Conservation (phyloP, 92 coral and sea anemone species). For the Montipora capitata region DNA sequence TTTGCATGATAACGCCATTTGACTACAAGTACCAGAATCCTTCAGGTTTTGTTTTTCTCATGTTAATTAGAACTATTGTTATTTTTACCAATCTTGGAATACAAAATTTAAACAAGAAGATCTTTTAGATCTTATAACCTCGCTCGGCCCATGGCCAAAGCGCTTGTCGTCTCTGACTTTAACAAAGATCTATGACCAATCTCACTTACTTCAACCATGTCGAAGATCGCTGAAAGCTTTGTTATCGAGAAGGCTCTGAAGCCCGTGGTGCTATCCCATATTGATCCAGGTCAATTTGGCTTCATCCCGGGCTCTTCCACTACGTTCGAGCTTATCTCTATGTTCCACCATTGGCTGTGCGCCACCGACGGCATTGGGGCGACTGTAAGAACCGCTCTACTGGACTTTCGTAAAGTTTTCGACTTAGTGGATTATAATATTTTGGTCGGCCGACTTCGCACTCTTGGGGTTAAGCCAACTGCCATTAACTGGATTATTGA, state of each 20-base stretch:
- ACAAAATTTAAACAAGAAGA: too few relatives aligned
- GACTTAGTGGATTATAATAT: slow-evolving; percentile 68
- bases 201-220: slow-evolving; percentile 6
- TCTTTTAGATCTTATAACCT: too few relatives aligned
- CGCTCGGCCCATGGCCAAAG: too few relatives aligned
- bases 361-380: slow-evolving; percentile 25
- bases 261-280: slow-evolving; percentile 1
- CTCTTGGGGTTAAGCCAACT: slow-evolving; percentile 54
- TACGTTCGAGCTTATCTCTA: slow-evolving; percentile 28
- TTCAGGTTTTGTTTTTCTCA: too few relatives aligned
- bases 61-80: too few relatives aligned
- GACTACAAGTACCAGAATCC: too few relatives aligned
- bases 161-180: not conserved
- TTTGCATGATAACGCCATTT: too few relatives aligned
- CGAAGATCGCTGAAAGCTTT: slow-evolving; percentile 6
- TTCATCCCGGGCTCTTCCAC: too few relatives aligned
- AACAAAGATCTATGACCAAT: not conserved
- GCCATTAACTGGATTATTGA: slow-evolving; percentile 67
- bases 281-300: too few relatives aligned
- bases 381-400: slow-evolving; percentile 44
- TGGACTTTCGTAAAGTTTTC: slow-evolving; percentile 49
- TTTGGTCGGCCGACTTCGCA: slow-evolving; percentile 34
- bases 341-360: slow-evolving; percentile 31
- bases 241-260: not conserved
- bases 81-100: too few relatives aligned